These are phyloP conservation scores for Pedionomus torquatus DNA, from an alignment of 2,113 vertebrate species.

Conservation along the genomic window DNA sequence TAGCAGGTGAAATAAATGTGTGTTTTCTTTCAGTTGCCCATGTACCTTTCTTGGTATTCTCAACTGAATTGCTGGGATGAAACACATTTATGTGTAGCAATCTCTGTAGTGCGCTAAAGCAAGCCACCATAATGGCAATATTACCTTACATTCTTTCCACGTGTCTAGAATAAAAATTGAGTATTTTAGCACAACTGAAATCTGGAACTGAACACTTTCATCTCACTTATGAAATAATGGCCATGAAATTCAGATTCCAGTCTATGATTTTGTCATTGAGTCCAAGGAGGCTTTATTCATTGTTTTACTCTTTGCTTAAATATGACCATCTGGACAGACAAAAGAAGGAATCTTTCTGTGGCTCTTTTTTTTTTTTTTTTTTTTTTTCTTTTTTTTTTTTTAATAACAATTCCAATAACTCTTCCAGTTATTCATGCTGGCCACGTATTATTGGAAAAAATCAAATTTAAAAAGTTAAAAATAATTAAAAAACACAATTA, in stretches of 20 bases:
- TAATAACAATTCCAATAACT: background rate
- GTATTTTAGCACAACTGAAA: constrained; percentile 31
- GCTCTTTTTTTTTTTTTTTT: background rate
- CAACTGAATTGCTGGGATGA: background rate
- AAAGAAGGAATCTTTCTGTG: background rate
- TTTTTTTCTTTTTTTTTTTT: background rate
- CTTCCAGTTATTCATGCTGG: background rate
- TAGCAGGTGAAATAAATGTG: background rate
- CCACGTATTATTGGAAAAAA: background rate
- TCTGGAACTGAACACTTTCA: constrained; percentile 14
- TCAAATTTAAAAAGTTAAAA: background rate
- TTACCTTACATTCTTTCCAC: constrained; percentile 30
- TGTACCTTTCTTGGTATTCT: background rate
- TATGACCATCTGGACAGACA: background rate
- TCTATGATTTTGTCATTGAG: background rate
- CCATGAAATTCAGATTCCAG: constrained; percentile 20
- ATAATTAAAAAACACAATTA: background rate
- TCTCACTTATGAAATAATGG: background rate
- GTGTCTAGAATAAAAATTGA: background rate
- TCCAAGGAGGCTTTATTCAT: background rate
- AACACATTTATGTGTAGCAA: background rate
- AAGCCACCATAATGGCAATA: background rate
- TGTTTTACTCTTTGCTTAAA: constrained; percentile 19
- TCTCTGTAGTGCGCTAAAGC: background rate
- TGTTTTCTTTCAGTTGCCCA: background rate